Evolutionary conservation across 2,888 invertebrate genomes (phyloP), one percentile per base, ranked within the genome.

Genomic region (Agrilus biguttatus): DNA sequence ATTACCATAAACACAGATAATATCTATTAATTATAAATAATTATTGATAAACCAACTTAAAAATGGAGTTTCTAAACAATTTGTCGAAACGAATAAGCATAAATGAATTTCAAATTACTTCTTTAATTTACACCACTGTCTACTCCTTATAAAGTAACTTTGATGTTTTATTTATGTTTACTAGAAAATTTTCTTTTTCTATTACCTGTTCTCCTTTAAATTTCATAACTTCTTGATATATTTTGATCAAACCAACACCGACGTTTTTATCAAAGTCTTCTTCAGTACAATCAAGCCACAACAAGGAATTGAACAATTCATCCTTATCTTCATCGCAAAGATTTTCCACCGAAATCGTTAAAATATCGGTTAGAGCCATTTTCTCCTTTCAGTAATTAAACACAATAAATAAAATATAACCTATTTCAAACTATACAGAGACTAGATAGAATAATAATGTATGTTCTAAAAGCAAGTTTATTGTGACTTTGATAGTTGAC

Each of bases 131-230:
- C 17, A 17, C 17, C 17, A 3, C 3, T 17, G n/a, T 17, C 17
- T 3, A 17, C 17, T 17, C 17, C 17, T 35, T 35, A 35, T 46
- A 21, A 41, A 21, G 5, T 6, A n/a, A n/a, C n/a, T n/a, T n/a
- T n/a, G n/a, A n/a, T n/a, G n/a, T 4, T 28, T 40, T 14, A 34
- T 14, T 35, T 17, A 14, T 10, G n/a, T 33, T 39, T 35, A 38
- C n/a, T n/a, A n/a, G 17, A 17, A 17, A 38, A 38, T 33, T 37
- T 3, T 12, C 10, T 14, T 41, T 28, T 28, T 28, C 3, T 8
- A 14, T 53, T 67, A 78, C 78, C 72, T 82, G 80, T 63, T 79
- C 79, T 46, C 72, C 75, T 66, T 80, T 82, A 51, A 73, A 75
- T 55, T 77, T 78, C 38, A 82, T 58, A 53, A 80, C 72, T 63